A percentile compares a stretch with the other conserved stretches of the same genome.
These are phyloP conservation scores for Pogoniulus pusillus DNA, from an alignment of 2,797 vertebrate genomes.

Conservation along the genomic window DNA sequence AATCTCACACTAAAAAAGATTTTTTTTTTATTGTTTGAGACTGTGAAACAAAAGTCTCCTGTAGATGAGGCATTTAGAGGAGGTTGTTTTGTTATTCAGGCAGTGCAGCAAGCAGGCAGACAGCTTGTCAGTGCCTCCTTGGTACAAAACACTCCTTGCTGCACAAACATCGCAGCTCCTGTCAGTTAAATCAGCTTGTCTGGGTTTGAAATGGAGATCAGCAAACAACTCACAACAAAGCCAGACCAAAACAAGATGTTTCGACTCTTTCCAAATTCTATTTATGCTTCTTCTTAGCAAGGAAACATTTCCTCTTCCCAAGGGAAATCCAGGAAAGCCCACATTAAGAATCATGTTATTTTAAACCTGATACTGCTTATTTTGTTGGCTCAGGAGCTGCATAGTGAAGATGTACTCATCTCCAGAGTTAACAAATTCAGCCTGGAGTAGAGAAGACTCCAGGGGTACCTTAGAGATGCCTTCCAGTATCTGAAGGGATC, in stretches of 20 bases:
- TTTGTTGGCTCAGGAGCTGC: background rate
- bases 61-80: constrained; percentile 31
- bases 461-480: too few species aligned
- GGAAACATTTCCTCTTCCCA: background rate
- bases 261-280: constrained; percentile 14
- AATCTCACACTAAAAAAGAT: background rate
- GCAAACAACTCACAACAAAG: constrained; percentile 28
- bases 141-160: constrained; percentile 8
- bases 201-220: constrained; percentile 47
- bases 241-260: constrained; percentile 15
- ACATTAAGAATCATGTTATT: background rate
- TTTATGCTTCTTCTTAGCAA: background rate
- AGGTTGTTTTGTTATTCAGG: constrained; percentile 51
- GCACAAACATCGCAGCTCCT: background rate
- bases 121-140: constrained; percentile 48
- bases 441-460: too few species aligned
- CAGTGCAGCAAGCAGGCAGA: background rate
- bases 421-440: background rate
- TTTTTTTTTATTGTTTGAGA: constrained; percentile 28
- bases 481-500: too few species aligned
- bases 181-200: constrained; percentile 55
- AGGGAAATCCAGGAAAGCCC: background rate
- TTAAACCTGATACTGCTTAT: background rate
- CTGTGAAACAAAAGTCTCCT: constrained; percentile 9
- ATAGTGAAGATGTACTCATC: background rate